These are phyloP conservation scores for Tetragonula carbonaria DNA, from an alignment of 2,888 invertebrate genomes.

Conservation along the genomic window DNA sequence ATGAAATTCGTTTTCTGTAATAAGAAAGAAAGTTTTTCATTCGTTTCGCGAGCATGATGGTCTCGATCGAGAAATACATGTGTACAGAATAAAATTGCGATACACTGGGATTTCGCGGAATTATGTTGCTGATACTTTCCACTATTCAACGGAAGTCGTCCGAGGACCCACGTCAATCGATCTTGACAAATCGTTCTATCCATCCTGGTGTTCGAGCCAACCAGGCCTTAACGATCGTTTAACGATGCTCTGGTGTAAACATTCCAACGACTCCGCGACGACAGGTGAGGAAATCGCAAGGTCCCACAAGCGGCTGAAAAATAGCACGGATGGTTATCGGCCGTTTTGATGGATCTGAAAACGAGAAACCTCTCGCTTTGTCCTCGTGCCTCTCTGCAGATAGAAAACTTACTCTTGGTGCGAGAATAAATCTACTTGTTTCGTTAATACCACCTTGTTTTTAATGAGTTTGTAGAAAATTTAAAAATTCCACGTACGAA, in stretches of 20 bases:
- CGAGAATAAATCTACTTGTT: background rate
- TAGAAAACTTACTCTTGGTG: background rate
- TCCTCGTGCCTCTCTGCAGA: conserved; percentile 18
- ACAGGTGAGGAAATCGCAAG: conserved; percentile 49
- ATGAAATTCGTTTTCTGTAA: background rate
- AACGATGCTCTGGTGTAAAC: conserved; percentile 64
- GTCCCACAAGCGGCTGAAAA: conserved; percentile 38
- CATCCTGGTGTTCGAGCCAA: conserved; percentile 48
- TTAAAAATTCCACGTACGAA: no score
- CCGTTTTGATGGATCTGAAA: conserved; percentile 54
- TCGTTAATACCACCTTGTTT: no score
- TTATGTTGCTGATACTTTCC: conserved; percentile 47
- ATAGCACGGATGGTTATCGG: conserved; percentile 50
- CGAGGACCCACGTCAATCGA: conserved; percentile 60
- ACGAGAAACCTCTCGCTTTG: conserved; percentile 43
- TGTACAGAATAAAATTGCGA: background rate
- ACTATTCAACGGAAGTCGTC: conserved; percentile 32
- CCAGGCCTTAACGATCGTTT: conserved; percentile 70
- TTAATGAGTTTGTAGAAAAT: no score
- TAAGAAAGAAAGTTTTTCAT: background rate
- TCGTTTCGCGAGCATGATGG: background rate
- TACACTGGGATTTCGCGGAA: background rate
- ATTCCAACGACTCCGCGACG: conserved; percentile 45
- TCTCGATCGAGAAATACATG: background rate
- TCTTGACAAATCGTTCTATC: conserved; percentile 69